Base-by-base conservation (phyloP, 1,140 invertebrate genomes). In the Steinernema khuongi region DNA sequence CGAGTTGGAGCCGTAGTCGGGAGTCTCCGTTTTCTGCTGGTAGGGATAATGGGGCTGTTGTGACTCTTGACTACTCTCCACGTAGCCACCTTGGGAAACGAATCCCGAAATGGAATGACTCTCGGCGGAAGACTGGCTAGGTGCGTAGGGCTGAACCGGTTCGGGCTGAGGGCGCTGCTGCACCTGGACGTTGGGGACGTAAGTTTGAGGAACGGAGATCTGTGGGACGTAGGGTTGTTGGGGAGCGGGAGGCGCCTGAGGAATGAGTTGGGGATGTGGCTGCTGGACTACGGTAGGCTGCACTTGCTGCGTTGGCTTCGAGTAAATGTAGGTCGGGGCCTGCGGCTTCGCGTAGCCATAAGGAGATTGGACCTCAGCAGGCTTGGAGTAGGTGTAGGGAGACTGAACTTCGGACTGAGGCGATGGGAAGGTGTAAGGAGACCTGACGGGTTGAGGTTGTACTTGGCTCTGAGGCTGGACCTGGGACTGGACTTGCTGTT, bases 131-230 rank as follows among this genome's bases (percentile, higher is more conserved):
- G 14, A 73, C 69, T 31, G 19, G 67, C 11, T 36, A 32, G 31
- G 29, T 71, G 31, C 28, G 72, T 17, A 4, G 4, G 66, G 70
- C 31, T 75, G 73, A 32, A 60, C 60, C 17, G 70, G 72, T 44
- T 77, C 67, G 26, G 30, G 75, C 30, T 75, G 74, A 28, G 74
- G 32, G 44, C 14, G 74, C 36, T 41, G 68, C 36, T 77, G 75
- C 14, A 22, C 73, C 36, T 70, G 74, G 41, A n/a, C 67, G 29
- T 19, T 28, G 11, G 17, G 44, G 19, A 17, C 18, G 50, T 17
- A 17, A 7, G 50, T 72, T n/a, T 22, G 11, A 0, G 73, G 73
- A 74, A 30, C n/a, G 28, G 72, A 17, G 7, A 26, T 19, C 68
- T 70, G 30, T 7, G 70, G 71, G 1, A 33, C 18, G 71, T 70